Percentiles rank a stretch among this genome's conserved stretches.
Evolutionary conservation across 2,113 vertebrate genomes (phyloP).

Genomic region (Cettia cetti): DNA sequence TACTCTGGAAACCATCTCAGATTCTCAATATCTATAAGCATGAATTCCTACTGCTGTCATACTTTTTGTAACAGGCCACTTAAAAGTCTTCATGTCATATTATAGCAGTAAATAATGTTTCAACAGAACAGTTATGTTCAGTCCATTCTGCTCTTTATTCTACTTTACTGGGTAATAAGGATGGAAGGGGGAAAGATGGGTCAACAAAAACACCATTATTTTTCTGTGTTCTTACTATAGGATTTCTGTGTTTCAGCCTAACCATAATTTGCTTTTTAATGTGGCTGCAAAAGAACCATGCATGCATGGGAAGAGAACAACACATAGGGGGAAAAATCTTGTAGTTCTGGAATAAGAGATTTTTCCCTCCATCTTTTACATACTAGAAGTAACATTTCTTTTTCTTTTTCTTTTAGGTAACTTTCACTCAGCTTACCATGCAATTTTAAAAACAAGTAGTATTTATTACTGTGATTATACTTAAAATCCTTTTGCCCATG

Average conservation of each 20-base stretch:
- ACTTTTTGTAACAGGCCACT: not conserved
- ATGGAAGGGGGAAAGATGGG: not conserved
- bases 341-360: not conserved
- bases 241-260: not conserved
- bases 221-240: not conserved
- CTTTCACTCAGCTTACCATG: not conserved
- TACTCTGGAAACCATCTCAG: not conserved
- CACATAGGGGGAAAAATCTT: accelerated
- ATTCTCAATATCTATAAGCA: not conserved
- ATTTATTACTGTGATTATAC: not conserved
- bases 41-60: not conserved
- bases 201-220: not conserved
- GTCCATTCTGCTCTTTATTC: not conserved
- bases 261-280: not conserved
- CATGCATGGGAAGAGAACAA: not conserved
- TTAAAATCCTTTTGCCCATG: not conserved
- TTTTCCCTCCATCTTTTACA: not conserved
- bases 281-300: not conserved
- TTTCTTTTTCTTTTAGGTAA: not conserved
- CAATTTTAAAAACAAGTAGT: not conserved
- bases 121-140: not conserved
- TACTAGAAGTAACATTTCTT: not conserved
- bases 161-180: not conserved
- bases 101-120: not conserved
- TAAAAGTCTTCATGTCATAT: not conserved